phyloP scores from a whole-genome alignment of 1,140 invertebrate genomes.

The Aphelenchoides fujianensis region DNA sequence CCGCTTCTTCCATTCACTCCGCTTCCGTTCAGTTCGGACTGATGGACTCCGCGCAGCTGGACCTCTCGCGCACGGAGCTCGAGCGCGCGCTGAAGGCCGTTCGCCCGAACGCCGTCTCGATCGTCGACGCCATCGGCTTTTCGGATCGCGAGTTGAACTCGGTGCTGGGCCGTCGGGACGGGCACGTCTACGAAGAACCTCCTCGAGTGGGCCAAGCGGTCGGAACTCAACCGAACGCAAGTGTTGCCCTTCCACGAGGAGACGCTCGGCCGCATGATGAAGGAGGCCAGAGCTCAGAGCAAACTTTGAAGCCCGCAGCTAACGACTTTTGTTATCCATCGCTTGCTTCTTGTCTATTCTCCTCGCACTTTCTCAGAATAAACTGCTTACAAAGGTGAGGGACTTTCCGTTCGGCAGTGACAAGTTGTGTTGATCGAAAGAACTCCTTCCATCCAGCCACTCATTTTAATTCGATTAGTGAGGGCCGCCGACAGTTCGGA shows the following conservation, averaged over 20 bases:
- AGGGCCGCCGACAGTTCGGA: too few species aligned
- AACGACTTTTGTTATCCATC: too few species aligned
- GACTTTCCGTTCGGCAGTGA: too few species aligned
- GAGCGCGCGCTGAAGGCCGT: conserved; percentile 71
- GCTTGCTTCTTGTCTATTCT: too few species aligned
- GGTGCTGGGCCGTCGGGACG: conserved; percentile 81
- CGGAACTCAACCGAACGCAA: conserved; percentile 70
- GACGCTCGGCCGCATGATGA: conserved; percentile 29
- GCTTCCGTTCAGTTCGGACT: conserved; percentile 9
- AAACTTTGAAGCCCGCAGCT: conserved; percentile 18
- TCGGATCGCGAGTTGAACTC: conserved; percentile 77
- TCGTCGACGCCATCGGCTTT: conserved; percentile 86
- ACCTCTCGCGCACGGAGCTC: conserved; percentile 64
- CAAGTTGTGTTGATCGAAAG: too few species aligned
- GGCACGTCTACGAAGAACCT: conserved; percentile 83
- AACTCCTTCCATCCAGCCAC: too few species aligned
- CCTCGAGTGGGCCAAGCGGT: conserved; percentile 76
- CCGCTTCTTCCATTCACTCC: background rate
- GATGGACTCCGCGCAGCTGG: conserved; percentile 12
- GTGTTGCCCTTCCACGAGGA: conserved; percentile 35
- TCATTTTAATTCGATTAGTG: too few species aligned
- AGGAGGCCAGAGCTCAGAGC: conserved; percentile 24
- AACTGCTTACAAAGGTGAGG: too few species aligned
- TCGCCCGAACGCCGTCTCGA: conserved; percentile 79
- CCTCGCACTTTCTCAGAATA: too few species aligned